Base-by-base conservation (phyloP, 2,113 vertebrate genomes). In the Myiagra hebetior region DNA sequence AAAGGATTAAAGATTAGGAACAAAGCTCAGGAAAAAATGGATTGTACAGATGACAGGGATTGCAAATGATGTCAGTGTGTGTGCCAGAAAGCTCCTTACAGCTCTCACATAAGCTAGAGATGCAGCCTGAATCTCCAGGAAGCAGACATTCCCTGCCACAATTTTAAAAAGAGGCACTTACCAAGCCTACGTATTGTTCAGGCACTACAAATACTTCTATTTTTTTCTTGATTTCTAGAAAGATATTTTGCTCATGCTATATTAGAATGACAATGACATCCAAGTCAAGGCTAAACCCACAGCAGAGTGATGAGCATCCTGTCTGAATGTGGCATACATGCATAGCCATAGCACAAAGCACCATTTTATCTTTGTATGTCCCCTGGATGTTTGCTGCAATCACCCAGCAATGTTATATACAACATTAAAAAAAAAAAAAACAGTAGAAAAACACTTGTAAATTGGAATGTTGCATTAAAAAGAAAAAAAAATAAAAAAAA, bases 171-270 rank as follows among this genome's bases (percentile, higher is more conserved):
- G 86, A 75, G 44, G 74, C 87, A 94, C 91, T 97, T 97, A 96
- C 73, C 86, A 94, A 95, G 95, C 64, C 67, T 83, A 53, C 0
- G 1, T 77, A 95, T 94, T 97, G 95, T 97, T 94, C 69, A 68
- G 72, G 85, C 82, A 73, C 69, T 52, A 84, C 62, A 93, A 91
- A 93, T 64, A 75, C 59, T 86, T 82, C 13, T 49, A 11, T 83
- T 94, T 93, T 93, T 87, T 92, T 73, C 55, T 56, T 39, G 49
- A 53, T 95, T 93, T 93, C 74, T 76, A 94, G 64, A 84, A 96
- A 94, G 63, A 78, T 96, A 73, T 97, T 98, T 98, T 96, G 74
- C 60, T 96, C 93, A 93, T 97, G 42, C n/a, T 46, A 26, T 91
- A 95, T 96, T 97, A 96, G 65, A 94, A 96, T 87, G 50, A 95